Evolutionary conservation across 2,797 vertebrate genomes (phyloP).

Genomic region (Capromys pilorides): DNA sequence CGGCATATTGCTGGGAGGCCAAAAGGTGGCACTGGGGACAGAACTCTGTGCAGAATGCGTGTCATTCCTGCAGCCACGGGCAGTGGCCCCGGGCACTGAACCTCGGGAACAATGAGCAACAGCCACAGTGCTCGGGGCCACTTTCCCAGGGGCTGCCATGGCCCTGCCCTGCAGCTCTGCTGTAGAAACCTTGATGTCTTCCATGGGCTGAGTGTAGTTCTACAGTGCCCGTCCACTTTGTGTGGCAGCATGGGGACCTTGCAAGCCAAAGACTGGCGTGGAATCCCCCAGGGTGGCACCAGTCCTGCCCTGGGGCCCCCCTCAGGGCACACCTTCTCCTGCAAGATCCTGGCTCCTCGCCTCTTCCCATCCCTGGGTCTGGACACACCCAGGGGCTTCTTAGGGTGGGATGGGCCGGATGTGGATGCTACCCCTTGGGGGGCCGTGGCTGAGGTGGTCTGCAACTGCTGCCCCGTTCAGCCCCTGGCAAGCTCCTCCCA

Average conservation of each 20-base stretch:
- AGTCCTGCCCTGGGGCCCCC: neutral
- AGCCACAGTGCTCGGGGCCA: too few species aligned
- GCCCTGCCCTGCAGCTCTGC: too few species aligned
- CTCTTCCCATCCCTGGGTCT: neutral
- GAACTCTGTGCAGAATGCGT: fast-evolving
- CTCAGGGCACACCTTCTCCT: fast-evolving
- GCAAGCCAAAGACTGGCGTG: neutral
- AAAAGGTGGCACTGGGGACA: neutral
- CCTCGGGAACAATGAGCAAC: neutral
- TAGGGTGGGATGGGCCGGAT: too few species aligned
- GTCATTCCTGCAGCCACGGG: too few species aligned
- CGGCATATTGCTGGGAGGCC: fast-evolving
- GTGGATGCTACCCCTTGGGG: too few species aligned
- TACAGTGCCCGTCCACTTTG: neutral
- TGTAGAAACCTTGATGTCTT: too few species aligned
- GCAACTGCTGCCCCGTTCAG: too few species aligned
- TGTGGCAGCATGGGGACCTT: fast-evolving
- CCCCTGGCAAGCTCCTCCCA: neutral
- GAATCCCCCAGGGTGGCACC: neutral
- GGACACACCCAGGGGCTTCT: neutral
- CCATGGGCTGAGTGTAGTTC: fast-evolving
- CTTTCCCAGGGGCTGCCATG: too few species aligned
- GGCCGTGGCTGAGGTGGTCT: neutral
- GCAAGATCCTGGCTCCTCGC: neutral
- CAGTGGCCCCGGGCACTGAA: neutral